These are phyloP conservation scores for Megalops cyprinoides DNA, from an alignment of 2,797 vertebrate species.

Conservation along the genomic window DNA sequence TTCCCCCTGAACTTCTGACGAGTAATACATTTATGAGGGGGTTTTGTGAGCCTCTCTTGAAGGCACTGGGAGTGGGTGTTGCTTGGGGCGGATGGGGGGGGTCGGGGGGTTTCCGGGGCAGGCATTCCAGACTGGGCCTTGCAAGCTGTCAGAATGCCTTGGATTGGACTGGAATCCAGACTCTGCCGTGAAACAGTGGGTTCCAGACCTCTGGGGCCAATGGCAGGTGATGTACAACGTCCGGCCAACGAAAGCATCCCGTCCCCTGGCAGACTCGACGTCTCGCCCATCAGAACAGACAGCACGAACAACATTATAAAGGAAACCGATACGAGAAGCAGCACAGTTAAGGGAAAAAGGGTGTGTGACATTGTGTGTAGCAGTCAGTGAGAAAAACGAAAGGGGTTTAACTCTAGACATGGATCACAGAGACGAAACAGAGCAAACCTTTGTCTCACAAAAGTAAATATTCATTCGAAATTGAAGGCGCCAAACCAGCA, in stretches of 20 bases:
- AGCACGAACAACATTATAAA: no score
- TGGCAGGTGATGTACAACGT: slow-evolving; percentile 15
- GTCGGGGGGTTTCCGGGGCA: neutral
- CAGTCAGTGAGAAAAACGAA: no score
- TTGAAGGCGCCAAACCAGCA: no score
- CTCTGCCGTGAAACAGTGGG: neutral
- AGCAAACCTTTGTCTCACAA: no score
- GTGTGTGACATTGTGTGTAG: no score
- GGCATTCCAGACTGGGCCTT: neutral
- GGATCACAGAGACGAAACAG: no score
- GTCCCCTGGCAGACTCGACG: neutral
- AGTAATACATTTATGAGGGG: neutral
- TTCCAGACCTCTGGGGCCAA: neutral
- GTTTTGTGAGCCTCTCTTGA: slow-evolving; percentile 4
- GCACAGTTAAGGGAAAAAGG: no score
- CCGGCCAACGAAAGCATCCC: neutral
- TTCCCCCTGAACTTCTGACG: neutral
- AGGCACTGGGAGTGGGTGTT: neutral
- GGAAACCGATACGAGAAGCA: no score
- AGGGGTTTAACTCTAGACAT: no score
- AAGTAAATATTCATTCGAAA: no score
- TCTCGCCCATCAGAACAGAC: no score
- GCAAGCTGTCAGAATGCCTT: neutral
- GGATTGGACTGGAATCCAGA: neutral
- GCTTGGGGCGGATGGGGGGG: no score